Evolutionary conservation across 2,113 vertebrate species (phyloP), one percentile per base, ranked within the genome.

Genomic region (Platysteira castanea): DNA sequence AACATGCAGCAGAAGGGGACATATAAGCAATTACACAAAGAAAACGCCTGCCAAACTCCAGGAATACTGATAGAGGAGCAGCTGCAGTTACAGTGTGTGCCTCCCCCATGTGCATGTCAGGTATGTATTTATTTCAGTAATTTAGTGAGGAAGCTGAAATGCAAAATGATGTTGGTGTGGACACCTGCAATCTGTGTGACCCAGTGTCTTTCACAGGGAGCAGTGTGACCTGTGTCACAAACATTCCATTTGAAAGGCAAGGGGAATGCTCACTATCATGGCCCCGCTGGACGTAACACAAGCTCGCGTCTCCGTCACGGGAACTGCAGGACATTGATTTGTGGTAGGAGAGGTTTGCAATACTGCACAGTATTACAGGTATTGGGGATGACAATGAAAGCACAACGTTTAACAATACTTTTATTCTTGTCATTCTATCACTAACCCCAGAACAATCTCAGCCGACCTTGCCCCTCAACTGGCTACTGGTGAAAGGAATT

Each of bases 271-370:
- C 67, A 42, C 13, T 54, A 11, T 17, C 33, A 63, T 9, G n/a
- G 61, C 20, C 30, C 18, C 59, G 22, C 1, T 63, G 63, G 82
- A 49, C 2, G 4, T 6, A 35, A 67, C 24, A 37, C 13, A 77
- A 39, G 41, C 0, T 1, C 68, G 82, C 31, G 41, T 33, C 68
- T 57, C 42, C 37, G 30, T 7, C 41, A 30, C 0, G 0, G 20
- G 30, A 87, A 54, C 20, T 20, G 9, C 15, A 78, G 54, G 31
- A 61, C 15, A 11, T 2, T 18, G 33, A 47, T 65, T 35, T 35
- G 35, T 57, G 39, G 19, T 26, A 75, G 22, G n/a, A 74, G 33
- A 67, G 21, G 28, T 76, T 42, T 75, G n/a, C 26, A 78, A 63
- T 31, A 82, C 33, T 7, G 4, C 44, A 75, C 35, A 84, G 21